Evolutionary conservation across 53 echinoderm and acorn worm genomes (phyloP).

Genomic region (Holothuria scabra): DNA sequence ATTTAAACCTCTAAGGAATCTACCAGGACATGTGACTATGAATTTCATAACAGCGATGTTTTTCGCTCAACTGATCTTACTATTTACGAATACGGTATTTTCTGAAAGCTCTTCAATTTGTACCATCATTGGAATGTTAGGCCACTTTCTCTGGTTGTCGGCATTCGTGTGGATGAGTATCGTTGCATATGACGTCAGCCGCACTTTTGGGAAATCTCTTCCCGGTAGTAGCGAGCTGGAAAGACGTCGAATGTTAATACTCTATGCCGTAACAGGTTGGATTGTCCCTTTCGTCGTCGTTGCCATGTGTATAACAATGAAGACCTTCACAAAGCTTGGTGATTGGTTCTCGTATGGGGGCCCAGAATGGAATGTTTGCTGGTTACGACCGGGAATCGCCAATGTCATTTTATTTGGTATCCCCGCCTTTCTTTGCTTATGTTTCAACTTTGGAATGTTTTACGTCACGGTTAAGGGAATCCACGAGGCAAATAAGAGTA

Average conservation of each 20-base stretch:
- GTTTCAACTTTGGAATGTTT: conserved; percentile 8
- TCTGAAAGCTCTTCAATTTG: neutral
- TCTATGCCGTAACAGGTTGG: neutral
- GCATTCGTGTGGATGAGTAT: conserved; percentile 11
- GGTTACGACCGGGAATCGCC: conserved; percentile 10
- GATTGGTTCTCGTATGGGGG: neutral
- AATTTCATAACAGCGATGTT: conserved; percentile 63
- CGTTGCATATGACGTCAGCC: conserved; percentile 12
- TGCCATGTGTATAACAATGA: neutral
- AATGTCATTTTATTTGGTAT: conserved; percentile 8
- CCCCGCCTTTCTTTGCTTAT: conserved; percentile 1
- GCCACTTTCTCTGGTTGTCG: conserved; percentile 17
- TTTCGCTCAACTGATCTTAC: conserved; percentile 18
- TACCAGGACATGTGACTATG: conserved; percentile 64
- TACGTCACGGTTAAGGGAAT: neutral
- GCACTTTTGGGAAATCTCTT: conserved; percentile 14
- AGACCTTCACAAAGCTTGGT: neutral
- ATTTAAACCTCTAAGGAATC: conserved; percentile 58
- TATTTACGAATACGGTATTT: neutral
- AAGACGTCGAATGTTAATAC: neutral
- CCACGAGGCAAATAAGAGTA: neutral
- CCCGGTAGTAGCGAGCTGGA: neutral
- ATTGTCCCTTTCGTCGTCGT: neutral
- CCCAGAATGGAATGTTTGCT: neutral
- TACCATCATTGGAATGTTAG: neutral